Base-by-base conservation (phyloP, 2,113 vertebrate genomes). In the Ciconia maguari region DNA sequence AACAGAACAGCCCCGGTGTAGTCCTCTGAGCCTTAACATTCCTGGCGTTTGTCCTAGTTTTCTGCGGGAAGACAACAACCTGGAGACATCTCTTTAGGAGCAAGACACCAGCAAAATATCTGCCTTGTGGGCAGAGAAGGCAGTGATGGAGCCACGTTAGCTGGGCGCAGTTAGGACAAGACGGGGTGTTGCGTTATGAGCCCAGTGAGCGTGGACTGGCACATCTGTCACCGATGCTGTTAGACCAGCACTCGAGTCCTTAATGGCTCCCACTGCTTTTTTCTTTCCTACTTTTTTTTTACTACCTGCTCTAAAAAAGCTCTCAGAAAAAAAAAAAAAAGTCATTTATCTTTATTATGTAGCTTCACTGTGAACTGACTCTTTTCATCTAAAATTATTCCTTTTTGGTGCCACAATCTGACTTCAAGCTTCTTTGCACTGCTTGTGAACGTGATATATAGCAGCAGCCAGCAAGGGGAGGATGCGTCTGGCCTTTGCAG, bases 371-470 rank as follows among this genome's bases (percentile, higher is more conserved):
- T 10, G 38, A 94, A 87, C 49, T 38, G 68, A n/a, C 75, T 83
- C 96, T 94, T 96, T 94, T 91, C 64, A 93, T 93, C 93, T 93
- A 87, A 92, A 92, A 91, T 89, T 32, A 90, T 83, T 95, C 76
- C 57, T 87, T 94, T 93, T 87, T 89, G 80, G 78, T 93, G 87
- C 58, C 88, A 62, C 58, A 82, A 78, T 76, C 89, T 85, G 80
- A 94, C 89, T 96, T 94, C 71, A 83, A 81, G 94, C 72, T 86
- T 79, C 94, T 96, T 90, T 90, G 91, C 8, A 1, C 57, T 86
- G 94, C 13, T 84, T 84, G 81, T 54, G 69, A 61, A 76, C 20
- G 26, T 54, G 65, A 74, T 36, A 7, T 9, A 7, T 2, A 72
- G 90, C 68, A 69, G 90, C 82, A 76, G 74, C 13, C 70, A 87